These are phyloP conservation scores for Macrophya alboannulata DNA, from an alignment of 2,888 invertebrate genomes.

Conservation along the genomic window DNA sequence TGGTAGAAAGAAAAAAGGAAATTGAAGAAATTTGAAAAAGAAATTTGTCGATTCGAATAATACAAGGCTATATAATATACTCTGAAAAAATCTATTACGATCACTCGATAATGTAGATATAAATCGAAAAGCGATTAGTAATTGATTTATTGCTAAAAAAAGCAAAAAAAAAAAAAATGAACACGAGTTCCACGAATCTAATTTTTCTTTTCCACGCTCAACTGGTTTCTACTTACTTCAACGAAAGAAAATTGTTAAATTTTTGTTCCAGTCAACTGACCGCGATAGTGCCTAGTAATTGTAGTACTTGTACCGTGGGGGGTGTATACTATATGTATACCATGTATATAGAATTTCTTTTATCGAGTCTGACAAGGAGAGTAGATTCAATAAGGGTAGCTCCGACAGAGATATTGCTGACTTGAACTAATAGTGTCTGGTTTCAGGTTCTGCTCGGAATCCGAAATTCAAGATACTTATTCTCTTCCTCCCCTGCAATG, in stretches of 20 bases:
- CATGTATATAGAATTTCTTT: neutral
- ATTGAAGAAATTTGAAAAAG: neutral
- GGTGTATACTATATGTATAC: neutral
- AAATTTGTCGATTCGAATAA: neutral
- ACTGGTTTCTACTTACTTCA: constrained; percentile 25
- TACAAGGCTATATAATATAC: neutral
- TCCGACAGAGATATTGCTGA: constrained; percentile 70
- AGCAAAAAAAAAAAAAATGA: neutral
- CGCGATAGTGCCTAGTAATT: constrained; percentile 16
- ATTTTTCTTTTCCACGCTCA: neutral
- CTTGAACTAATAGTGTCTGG: constrained; percentile 67
- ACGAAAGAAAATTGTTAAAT: neutral
- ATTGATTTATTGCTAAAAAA: neutral
- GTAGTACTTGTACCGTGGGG: neutral
- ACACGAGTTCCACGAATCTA: neutral
- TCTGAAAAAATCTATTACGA: neutral
- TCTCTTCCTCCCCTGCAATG: constrained; percentile 4
- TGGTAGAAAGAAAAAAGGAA: neutral
- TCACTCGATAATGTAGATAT: neutral
- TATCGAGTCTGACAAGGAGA: constrained; percentile 59
- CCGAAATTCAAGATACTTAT: constrained; percentile 62
- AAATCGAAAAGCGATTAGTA: neutral
- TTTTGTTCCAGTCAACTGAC: constrained; percentile 9
- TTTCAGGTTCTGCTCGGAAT: constrained; percentile 63
- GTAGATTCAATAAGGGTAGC: constrained; percentile 71